Base-by-base conservation (phyloP, 1,140 invertebrate genomes). In the Penaeus indicus region DNA sequence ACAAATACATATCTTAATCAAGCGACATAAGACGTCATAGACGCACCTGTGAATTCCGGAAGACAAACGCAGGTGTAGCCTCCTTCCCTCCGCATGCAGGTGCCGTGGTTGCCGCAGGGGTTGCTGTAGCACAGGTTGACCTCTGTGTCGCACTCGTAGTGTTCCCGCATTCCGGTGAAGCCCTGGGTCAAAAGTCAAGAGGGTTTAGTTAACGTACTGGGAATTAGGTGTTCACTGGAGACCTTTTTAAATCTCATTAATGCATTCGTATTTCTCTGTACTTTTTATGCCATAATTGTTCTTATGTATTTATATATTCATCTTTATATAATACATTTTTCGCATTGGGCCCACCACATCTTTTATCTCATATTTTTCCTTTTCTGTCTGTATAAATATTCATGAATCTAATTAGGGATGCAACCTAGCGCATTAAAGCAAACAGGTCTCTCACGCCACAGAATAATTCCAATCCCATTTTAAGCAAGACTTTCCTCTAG, bases 121-220 rank as follows among this genome's bases (percentile, higher is more conserved):
- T 96, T 97, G 3, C 98, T 99, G 92, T 99, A 99, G 92, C 99
- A 99, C 0, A 99, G 93, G 93, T 99, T 98, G 0, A 99, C 97
- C 92, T 99, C 98, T 0, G 97, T 97, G 92, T 99, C 98, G 92
- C 99, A 99, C 75, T 98, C 94, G 91, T 98, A 98, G 92, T 98
- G 96, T 91, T 97, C 97, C 84, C 95, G 95, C 90, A 97, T 97
- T n/a, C 95, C 95, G 22, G 96, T 96, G 91, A 97, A 97, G 0
- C 97, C 97, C 90, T 94, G 94, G 79, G 62, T 11, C 90, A 88
- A 60, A 69, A 89, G 54, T 54, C 10, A 75, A 91, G 90, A 69
- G 88, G 25, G 47, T 18, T 67, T 47, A 90, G 42, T 27, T 47
- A n/a, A 67, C 61, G 19, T 84, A 80, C 25, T 22, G 22, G 32